phyloP scores from a whole-genome alignment of 2,113 vertebrate species.

The Acanthisitta chloris region DNA sequence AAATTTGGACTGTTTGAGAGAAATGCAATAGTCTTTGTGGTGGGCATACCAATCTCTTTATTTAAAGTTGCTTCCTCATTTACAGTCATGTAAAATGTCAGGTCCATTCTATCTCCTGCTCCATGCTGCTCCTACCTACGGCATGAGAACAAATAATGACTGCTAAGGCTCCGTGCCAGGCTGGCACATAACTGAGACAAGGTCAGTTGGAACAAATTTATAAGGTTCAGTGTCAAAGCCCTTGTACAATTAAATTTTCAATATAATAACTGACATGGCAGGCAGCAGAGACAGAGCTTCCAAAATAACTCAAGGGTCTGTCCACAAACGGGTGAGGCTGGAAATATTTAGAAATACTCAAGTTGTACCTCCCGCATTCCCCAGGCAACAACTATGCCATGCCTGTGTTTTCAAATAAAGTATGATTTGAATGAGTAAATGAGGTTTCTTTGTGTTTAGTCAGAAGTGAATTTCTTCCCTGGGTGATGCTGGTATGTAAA shows the following conservation, averaged over 20 bases:
- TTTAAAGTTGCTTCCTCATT: constrained; percentile 55
- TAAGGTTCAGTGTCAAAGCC: constrained; percentile 47
- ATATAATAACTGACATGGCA: constrained; percentile 21
- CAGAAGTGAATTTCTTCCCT: constrained; percentile 59
- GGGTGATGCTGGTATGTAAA: constrained; percentile 63
- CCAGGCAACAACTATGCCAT: not conserved
- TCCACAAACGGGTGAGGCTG: constrained; percentile 62
- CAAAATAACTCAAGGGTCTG: constrained; percentile 63
- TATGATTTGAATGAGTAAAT: constrained; percentile 42
- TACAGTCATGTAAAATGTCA: constrained; percentile 38
- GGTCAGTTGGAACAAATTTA: constrained; percentile 70
- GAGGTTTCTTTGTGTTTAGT: constrained; percentile 44
- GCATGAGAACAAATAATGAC: constrained; percentile 53
- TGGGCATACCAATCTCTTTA: constrained; percentile 40
- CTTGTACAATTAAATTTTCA: constrained; percentile 59
- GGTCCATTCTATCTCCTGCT: not conserved
- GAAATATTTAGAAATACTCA: constrained; percentile 62
- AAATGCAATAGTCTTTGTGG: constrained; percentile 16
- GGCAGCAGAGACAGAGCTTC: constrained; percentile 43
- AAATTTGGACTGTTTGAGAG: constrained; percentile 36
- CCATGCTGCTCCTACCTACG: not conserved
- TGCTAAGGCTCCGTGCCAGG: constrained; percentile 14
- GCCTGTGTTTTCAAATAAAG: constrained; percentile 39
- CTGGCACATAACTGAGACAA: constrained; percentile 68
- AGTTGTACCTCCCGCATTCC: not conserved